Evolutionary conservation across 2,888 invertebrate genomes (phyloP).

Genomic region (Hydropsyche betteni): DNA sequence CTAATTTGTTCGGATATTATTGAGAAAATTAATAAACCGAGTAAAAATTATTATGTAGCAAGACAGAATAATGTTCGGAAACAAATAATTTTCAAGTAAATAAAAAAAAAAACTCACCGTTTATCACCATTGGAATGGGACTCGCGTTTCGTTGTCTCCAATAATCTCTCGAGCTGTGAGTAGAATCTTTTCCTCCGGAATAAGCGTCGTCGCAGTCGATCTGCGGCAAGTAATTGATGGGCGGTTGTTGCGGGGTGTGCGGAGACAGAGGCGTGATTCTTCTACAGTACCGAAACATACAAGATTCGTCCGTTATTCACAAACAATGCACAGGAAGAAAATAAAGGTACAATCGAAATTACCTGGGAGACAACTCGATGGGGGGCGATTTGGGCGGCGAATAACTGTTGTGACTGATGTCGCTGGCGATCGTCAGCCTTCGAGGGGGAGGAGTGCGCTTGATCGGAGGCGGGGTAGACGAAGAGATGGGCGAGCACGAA

Average conservation of each 20-base stretch:
- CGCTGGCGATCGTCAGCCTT: slow-evolving; percentile 53
- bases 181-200: slow-evolving; percentile 55
- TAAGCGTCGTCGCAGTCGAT: slow-evolving; percentile 64
- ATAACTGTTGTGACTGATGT: slow-evolving; percentile 57
- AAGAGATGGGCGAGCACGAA: slow-evolving; percentile 69
- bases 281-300: slow-evolving; percentile 53
- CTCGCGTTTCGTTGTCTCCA: slow-evolving; percentile 59
- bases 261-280: slow-evolving; percentile 69
- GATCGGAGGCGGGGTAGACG: slow-evolving; percentile 65
- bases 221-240: slow-evolving; percentile 64
- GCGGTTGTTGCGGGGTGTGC: slow-evolving; percentile 74
- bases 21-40: background rate
- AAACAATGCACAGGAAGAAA: background rate
- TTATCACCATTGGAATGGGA: slow-evolving; percentile 61
- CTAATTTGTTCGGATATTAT: no score
- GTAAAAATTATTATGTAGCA: background rate
- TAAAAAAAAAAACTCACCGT: slow-evolving; percentile 55
- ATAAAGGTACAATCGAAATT: slow-evolving; percentile 43
- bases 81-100: no score
- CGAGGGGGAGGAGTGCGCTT: slow-evolving; percentile 60
- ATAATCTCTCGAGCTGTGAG: slow-evolving; percentile 56
- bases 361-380: slow-evolving; percentile 61
- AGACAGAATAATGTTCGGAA: background rate
- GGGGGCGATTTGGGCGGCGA: slow-evolving; percentile 63
- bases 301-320: no score